Percentiles rank a stretch among this genome's conserved stretches.
Conservation (phyloP, 1,140 invertebrate genomes). For the Lepidurus packardi region DNA sequence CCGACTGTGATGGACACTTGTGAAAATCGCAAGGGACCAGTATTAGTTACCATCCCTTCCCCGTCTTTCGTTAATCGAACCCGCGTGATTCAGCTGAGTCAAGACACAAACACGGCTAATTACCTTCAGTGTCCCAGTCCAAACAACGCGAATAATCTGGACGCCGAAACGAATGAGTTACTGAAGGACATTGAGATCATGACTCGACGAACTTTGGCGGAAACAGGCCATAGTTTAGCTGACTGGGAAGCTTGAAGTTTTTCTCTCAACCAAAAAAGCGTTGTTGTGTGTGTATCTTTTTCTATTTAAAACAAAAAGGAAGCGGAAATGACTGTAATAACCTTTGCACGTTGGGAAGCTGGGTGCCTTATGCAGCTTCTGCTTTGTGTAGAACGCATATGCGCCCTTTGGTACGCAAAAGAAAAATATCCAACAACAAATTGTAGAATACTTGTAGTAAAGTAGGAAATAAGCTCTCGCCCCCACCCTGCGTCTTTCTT, state of each 20-base stretch:
- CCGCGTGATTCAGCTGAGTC: background rate
- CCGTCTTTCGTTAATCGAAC: background rate
- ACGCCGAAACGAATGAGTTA: background rate
- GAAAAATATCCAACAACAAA: background rate
- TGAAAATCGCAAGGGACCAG: slow-evolving; percentile 17
- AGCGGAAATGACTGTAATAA: background rate
- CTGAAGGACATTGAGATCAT: slow-evolving; percentile 5
- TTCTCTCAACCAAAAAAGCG: background rate
- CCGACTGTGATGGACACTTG: background rate
- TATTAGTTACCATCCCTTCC: background rate
- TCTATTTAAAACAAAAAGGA: background rate
- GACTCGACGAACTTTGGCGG: background rate
- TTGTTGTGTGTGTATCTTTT: background rate
- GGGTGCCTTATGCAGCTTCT: slow-evolving; percentile 20
- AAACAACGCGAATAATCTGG: background rate
- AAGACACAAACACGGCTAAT: background rate
- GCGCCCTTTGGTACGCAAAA: background rate
- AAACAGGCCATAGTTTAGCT: slow-evolving; percentile 11
- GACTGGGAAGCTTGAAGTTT: background rate
- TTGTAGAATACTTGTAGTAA: slow-evolving; percentile 1
- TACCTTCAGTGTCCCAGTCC: background rate
- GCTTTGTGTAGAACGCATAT: slow-evolving; percentile 2
- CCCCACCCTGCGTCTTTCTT: slow-evolving; percentile 2
- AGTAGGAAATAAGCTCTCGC: background rate
- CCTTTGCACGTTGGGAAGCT: slow-evolving; percentile 14